A percentile compares a stretch with the other conserved stretches of the same genome.
These are phyloP conservation scores for Pseudococcus longispinus DNA, from an alignment of 2,888 invertebrate species.

Conservation along the genomic window DNA sequence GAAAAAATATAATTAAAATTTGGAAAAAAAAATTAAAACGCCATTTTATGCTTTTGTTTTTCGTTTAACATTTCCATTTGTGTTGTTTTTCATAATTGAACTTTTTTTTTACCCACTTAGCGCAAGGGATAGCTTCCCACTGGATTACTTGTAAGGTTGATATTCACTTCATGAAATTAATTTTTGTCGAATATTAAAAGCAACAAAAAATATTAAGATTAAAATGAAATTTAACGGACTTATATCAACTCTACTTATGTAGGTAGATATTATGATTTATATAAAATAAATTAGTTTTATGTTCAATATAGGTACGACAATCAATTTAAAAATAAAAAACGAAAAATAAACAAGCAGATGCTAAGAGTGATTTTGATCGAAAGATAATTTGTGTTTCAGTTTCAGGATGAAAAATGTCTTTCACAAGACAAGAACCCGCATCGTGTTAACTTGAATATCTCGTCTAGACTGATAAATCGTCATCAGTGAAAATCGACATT, in stretches of 20 bases:
- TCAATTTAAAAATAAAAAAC: background rate
- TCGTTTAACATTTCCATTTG: background rate
- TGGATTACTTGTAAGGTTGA: background rate
- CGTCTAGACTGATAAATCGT: slow-evolving; percentile 28
- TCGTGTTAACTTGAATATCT: background rate
- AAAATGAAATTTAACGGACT: background rate
- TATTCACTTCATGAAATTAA: background rate
- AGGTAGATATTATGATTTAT: too few relatives aligned
- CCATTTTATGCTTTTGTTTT: background rate
- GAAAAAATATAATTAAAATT: background rate
- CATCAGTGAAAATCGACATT: background rate
- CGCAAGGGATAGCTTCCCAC: background rate
- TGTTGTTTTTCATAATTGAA: background rate
- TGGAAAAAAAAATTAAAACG: background rate
- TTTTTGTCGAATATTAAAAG: background rate
- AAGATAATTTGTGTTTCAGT: background rate
- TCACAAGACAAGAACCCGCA: background rate
- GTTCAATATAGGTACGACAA: background rate
- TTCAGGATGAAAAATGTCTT: background rate
- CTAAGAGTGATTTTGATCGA: background rate
- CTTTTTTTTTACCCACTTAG: background rate
- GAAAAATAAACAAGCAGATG: background rate
- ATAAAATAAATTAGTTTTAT: background rate
- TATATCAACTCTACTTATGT: background rate
- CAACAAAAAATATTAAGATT: background rate